Base-by-base conservation (phyloP, 2,888 invertebrate genomes). In the Mechanitis mazaeus region DNA sequence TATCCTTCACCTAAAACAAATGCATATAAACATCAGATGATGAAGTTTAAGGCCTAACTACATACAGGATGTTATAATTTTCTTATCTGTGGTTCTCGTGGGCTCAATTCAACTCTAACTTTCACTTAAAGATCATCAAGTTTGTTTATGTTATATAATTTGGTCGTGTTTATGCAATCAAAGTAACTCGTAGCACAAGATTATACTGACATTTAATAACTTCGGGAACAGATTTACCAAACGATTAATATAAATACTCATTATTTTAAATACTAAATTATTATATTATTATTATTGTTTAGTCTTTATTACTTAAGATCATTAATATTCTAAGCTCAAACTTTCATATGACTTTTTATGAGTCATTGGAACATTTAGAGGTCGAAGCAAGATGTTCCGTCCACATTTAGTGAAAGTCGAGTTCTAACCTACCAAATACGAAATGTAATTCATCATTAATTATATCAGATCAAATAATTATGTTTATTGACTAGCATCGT, bases 371-470 rank as follows among this genome's bases (percentile, higher is more conserved):
- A 57, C 63, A 58, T 55, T 63, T 45, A 53, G 59, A 65, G 65
- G 64, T 65, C 65, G 45, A 53, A 28, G 55, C 53, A 58, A 61
- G 61, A 63, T 59, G 60, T 58, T 50, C 61, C 55, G 61, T 58
- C 46, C 54, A 46, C 59, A 59, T 55, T 57, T 31, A 64, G 66
- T 64, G 66, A 66, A 66, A 64, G 66, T 66, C 20, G 20, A 20
- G 20, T 20, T 20, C 20, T 54, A 58, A 54, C 54, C 54, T 33
- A 45, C 42, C 28, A 55, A 53, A 54, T 12, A 58, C 38, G 6
- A 1, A 35, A 35, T 6, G 6, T 35, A 35, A 35, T 5, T 35
- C 6, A 35, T 35, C 35, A 35, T 6, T 35, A 35, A 35, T 35
- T 35, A 35, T 20, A 20, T 20, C 20, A 35, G 3, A 35, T 35